phyloP scores from a whole-genome alignment of 2,888 invertebrate genomes.

The Stratiomys singularior region DNA sequence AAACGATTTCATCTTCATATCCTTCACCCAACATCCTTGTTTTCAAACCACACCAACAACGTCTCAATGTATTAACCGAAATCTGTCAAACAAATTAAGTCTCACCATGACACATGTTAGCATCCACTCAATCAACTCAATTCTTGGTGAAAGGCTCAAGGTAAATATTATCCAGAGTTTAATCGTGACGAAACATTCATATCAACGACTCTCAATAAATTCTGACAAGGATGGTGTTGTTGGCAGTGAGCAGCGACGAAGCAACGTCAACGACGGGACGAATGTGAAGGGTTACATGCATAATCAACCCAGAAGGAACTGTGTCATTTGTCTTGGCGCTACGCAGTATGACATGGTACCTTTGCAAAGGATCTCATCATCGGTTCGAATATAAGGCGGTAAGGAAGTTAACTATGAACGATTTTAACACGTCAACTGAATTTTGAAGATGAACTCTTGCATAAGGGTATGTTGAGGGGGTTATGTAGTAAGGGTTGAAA shows the following conservation, averaged over 20 bases:
- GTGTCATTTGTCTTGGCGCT: slow-evolving; percentile 31
- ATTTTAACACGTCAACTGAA: background rate
- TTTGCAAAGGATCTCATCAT: slow-evolving; percentile 9
- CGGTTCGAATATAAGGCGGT: background rate
- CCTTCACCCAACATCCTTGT: background rate
- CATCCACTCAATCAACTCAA: slow-evolving; percentile 52
- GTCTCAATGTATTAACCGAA: slow-evolving; percentile 51
- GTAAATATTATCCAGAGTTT: slow-evolving; percentile 48
- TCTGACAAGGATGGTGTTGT: slow-evolving; percentile 12
- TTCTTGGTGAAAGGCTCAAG: slow-evolving; percentile 50
- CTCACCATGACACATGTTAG: slow-evolving; percentile 52
- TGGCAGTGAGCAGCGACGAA: background rate
- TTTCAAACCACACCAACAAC: slow-evolving; percentile 36
- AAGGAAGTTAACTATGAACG: slow-evolving; percentile 5
- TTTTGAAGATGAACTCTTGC: slow-evolving; percentile 9
- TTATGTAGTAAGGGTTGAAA: slow-evolving; percentile 36
- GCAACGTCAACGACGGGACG: background rate
- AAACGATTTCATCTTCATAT: too few species aligned
- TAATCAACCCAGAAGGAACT: slow-evolving; percentile 25
- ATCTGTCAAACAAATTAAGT: slow-evolving; percentile 53
- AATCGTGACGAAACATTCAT: slow-evolving; percentile 51
- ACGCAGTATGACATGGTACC: slow-evolving; percentile 12
- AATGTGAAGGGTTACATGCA: slow-evolving; percentile 13
- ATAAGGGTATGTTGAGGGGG: background rate
- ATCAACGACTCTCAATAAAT: slow-evolving; percentile 42